These are phyloP conservation scores for Eristalis pertinax DNA, from an alignment of 2,888 invertebrate genomes.

Conservation along the genomic window DNA sequence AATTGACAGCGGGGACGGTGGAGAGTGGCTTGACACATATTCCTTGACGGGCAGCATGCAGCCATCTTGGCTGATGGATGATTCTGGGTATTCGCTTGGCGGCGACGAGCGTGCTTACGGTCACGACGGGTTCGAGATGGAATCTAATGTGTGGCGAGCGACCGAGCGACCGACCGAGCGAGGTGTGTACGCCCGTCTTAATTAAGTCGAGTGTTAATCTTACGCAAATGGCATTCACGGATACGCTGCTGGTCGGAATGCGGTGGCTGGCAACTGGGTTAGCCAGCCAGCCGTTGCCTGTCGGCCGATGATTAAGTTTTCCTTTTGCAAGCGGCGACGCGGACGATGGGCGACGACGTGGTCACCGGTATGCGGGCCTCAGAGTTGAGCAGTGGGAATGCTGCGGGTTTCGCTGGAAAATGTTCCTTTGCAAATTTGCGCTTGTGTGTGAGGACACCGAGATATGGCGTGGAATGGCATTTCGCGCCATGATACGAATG, in stretches of 20 bases:
- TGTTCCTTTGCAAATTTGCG: neutral
- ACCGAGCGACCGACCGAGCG: too few relatives aligned
- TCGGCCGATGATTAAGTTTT: neutral
- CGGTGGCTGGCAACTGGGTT: neutral
- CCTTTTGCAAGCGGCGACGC: neutral
- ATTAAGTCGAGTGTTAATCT: conserved; percentile 47
- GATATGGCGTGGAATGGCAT: neutral
- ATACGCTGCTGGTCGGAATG: conserved; percentile 14
- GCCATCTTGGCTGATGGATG: conserved; percentile 45
- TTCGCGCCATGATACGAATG: neutral
- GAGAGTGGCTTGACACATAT: conserved; percentile 49
- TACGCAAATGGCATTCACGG: conserved; percentile 46
- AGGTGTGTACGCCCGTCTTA: conserved; percentile 39
- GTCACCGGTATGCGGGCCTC: neutral
- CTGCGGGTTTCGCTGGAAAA: neutral
- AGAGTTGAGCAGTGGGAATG: neutral
- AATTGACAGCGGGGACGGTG: conserved; percentile 52
- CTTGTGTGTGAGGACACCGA: neutral
- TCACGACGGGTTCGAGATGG: conserved; percentile 44
- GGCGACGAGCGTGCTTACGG: conserved; percentile 47
- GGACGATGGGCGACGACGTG: neutral
- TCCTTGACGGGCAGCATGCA: conserved; percentile 46
- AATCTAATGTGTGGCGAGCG: conserved; percentile 8
- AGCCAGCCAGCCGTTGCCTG: neutral
- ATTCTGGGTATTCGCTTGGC: conserved; percentile 54